phyloP scores from a whole-genome alignment of 2,888 invertebrate genomes.

The Chaitophorus viminalis region DNA sequence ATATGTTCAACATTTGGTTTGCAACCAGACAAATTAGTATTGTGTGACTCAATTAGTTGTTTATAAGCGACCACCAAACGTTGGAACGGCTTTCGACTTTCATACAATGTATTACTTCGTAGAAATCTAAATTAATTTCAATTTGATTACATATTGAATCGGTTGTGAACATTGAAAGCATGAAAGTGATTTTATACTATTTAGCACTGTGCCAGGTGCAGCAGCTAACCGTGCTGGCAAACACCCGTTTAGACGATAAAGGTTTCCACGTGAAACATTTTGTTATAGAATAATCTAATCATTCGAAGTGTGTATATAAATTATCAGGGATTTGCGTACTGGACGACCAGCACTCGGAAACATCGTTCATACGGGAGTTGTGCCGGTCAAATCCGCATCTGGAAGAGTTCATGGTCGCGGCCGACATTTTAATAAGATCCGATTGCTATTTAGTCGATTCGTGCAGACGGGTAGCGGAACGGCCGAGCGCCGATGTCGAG shows the following conservation, averaged over 20 bases:
- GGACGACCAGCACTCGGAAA: neutral
- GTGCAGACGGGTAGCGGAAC: slow-evolving; percentile 64
- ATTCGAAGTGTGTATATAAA: neutral
- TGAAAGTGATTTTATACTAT: neutral
- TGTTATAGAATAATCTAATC: neutral
- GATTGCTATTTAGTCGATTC: slow-evolving; percentile 65
- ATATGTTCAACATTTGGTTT: neutral
- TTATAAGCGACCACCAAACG: neutral
- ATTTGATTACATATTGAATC: neutral
- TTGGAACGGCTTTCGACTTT: neutral
- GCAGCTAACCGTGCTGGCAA: neutral
- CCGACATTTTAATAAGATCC: slow-evolving; percentile 65
- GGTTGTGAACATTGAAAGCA: neutral
- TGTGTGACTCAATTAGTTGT: neutral
- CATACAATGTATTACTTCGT: neutral
- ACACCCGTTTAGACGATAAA: neutral
- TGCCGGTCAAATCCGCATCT: slow-evolving; percentile 3
- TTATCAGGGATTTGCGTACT: neutral
- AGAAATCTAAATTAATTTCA: neutral
- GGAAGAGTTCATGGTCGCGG: slow-evolving; percentile 64
- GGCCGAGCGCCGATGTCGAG: slow-evolving; percentile 62
- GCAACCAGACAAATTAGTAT: neutral
- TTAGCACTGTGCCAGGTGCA: neutral
- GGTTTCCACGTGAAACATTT: neutral
- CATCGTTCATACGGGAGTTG: neutral